phyloP scores from a whole-genome alignment of 2,113 vertebrate species.

The Pyxicephalus adspersus region DNA sequence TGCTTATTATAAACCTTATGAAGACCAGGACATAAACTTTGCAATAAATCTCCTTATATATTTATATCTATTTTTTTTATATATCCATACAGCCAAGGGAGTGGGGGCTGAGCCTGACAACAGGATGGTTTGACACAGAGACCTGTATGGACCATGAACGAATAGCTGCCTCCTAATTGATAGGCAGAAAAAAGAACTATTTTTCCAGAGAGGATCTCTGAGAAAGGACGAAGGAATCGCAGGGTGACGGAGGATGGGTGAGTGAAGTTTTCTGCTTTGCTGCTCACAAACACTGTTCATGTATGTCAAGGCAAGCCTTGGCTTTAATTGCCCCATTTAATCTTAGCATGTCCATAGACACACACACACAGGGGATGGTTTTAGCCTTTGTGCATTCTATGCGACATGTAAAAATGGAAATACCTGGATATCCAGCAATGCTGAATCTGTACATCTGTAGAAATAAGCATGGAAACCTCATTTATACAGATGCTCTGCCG shows the following conservation, averaged over 20 bases:
- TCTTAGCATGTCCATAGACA: slow-evolving; percentile 47
- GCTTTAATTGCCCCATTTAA: slow-evolving; percentile 64
- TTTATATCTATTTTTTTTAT: no score
- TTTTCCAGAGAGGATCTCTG: slow-evolving; percentile 51
- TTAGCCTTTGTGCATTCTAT: neutral
- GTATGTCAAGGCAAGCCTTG: slow-evolving; percentile 15
- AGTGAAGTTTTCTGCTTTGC: slow-evolving; percentile 75
- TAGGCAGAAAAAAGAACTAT: slow-evolving; percentile 58
- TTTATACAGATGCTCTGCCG: neutral
- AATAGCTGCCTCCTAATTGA: slow-evolving; percentile 62
- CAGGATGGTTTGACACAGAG: slow-evolving; percentile 68
- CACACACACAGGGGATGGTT: slow-evolving; percentile 20
- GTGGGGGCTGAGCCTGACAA: slow-evolving; percentile 65
- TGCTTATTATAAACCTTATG: neutral
- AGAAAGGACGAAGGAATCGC: slow-evolving; percentile 59
- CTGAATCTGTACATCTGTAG: neutral
- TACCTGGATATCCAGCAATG: neutral
- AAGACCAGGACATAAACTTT: slow-evolving; percentile 48
- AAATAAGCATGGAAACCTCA: neutral
- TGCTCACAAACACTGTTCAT: slow-evolving; percentile 61
- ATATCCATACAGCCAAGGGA: slow-evolving; percentile 18
- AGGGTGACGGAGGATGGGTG: slow-evolving; percentile 73
- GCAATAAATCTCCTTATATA: slow-evolving; percentile 52
- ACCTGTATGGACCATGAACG: slow-evolving; percentile 70
- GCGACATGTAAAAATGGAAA: slow-evolving; percentile 1